Conservation (phyloP, 2,113 vertebrate genomes). For the Nibea albiflora region DNA sequence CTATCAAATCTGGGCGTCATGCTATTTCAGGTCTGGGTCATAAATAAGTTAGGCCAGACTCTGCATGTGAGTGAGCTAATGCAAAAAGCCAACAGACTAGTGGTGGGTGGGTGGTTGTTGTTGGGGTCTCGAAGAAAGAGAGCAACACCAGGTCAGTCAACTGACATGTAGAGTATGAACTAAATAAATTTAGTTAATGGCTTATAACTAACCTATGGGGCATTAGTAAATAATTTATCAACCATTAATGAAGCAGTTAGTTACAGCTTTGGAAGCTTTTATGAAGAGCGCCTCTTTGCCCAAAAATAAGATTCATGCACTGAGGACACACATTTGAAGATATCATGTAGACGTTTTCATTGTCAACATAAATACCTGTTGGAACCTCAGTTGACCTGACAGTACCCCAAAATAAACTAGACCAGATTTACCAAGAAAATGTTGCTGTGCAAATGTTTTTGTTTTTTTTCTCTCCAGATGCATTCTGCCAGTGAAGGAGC, state of each 20-base stretch:
- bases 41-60: slow-evolving; percentile 74
- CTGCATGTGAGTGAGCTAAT: slow-evolving; percentile 59
- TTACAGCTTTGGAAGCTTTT: background rate
- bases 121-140: slow-evolving; percentile 5
- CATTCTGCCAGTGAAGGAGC: too few relatives aligned
- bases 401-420: background rate
- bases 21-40: slow-evolving; percentile 76
- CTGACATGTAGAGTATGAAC: background rate
- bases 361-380: background rate
- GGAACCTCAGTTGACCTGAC: background rate
- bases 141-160: slow-evolving; percentile 29
- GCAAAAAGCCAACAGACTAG: slow-evolving; percentile 38
- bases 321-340: background rate
- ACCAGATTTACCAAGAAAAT: background rate
- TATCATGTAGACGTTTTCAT: background rate
- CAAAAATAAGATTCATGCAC: background rate
- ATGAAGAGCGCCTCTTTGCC: background rate
- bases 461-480: too few relatives aligned
- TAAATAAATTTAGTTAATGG: background rate
- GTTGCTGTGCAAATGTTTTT: too few relatives aligned
- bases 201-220: slow-evolving; percentile 14
- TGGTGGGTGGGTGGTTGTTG: slow-evolving; percentile 5
- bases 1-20: slow-evolving; percentile 65
- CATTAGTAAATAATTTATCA: background rate
- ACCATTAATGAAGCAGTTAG: slow-evolving; percentile 1